Conservation (phyloP, 2,797 vertebrate genomes). For the Mico argentatus region DNA sequence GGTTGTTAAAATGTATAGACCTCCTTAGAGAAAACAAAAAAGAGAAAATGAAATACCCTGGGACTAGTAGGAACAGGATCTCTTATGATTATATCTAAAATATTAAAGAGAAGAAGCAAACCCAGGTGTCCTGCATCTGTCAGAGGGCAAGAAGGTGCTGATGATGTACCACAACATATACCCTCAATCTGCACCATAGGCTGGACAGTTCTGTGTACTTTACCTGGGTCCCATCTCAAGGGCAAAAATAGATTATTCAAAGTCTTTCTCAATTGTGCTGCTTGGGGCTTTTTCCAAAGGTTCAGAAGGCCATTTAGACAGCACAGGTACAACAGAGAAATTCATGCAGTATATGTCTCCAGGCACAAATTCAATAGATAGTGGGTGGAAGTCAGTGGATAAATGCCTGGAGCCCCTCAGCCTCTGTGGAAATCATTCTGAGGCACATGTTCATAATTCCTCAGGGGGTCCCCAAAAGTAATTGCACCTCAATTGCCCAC, state of each 20-base stretch:
- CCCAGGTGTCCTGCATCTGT: background rate
- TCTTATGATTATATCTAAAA: background rate
- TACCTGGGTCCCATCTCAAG: background rate
- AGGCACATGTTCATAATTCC: background rate
- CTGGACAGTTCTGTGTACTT: background rate
- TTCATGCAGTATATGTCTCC: background rate
- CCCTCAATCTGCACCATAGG: background rate
- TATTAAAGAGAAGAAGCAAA: background rate
- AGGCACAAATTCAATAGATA: background rate
- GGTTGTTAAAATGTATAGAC: background rate
- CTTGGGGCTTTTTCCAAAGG: background rate
- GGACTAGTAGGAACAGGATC: background rate
- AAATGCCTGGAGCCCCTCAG: background rate
- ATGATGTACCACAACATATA: background rate
- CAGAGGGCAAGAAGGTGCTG: background rate
- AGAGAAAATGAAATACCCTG: background rate
- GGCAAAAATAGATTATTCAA: background rate
- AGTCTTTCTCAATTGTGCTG: background rate
- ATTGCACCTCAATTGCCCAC: too few species aligned
- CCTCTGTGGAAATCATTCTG: background rate
- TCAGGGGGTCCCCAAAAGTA: background rate
- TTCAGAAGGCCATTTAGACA: background rate
- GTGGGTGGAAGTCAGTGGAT: background rate
- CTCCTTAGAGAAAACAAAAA: background rate
- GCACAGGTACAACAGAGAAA: background rate